Percentiles rank a stretch among this genome's conserved stretches.
Evolutionary conservation across 2,888 invertebrate genomes (phyloP).

Genomic region (Parthenolecanium corni): DNA sequence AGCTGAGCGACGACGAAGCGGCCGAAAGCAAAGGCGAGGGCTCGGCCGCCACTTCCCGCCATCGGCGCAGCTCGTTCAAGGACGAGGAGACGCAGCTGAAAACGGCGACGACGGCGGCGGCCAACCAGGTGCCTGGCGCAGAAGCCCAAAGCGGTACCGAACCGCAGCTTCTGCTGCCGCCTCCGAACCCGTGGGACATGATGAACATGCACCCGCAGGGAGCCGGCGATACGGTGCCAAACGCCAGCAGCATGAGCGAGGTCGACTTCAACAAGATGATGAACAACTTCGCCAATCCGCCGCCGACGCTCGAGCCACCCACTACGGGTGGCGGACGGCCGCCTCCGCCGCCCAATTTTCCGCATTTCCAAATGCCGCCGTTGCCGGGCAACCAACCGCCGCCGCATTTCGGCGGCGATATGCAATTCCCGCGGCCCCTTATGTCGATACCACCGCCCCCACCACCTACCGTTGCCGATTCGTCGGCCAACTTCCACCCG

Average conservation of each 20-base stretch:
- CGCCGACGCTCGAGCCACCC: neutral
- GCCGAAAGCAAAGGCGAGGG: neutral
- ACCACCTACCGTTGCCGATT: too few species aligned
- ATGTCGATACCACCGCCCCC: neutral
- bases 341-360: neutral
- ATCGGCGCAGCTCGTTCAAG: neutral
- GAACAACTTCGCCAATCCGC: neutral
- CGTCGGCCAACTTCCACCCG: too few species aligned
- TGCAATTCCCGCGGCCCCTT: slow-evolving; percentile 6
- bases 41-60: too few species aligned
- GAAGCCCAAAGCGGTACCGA: neutral
- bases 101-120: neutral
- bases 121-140: too few species aligned
- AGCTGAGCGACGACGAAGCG: slow-evolving; percentile 68
- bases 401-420: neutral
- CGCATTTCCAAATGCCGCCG: slow-evolving; percentile 3
- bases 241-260: neutral
- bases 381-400: neutral
- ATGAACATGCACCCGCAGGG: neutral
- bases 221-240: neutral
- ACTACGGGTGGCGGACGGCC: neutral
- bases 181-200: slow-evolving; percentile 21
- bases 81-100: neutral
- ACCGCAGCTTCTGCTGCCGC: slow-evolving; percentile 4
- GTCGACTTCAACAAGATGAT: neutral